phyloP scores from a whole-genome alignment of 23 tunicate genomes.

The Styela clava region DNA sequence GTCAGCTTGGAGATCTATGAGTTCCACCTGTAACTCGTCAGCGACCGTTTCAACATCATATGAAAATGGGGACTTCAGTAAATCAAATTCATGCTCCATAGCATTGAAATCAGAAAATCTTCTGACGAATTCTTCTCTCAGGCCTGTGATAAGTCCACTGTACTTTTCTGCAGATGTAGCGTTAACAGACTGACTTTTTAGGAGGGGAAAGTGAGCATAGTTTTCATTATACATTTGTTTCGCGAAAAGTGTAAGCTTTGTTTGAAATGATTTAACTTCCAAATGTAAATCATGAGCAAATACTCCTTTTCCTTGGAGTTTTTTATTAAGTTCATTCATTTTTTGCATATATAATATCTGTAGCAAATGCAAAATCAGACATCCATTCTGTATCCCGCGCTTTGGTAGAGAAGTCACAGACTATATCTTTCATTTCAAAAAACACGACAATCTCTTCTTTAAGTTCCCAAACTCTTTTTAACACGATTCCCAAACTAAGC shows the following conservation, averaged over 20 bases:
- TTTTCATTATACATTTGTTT: constrained; percentile 15
- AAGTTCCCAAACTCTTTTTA: background rate
- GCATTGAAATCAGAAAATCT: constrained; percentile 33
- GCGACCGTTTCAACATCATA: constrained; percentile 20
- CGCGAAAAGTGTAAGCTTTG: constrained; percentile 32
- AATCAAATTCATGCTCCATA: constrained; percentile 31
- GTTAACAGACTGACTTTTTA: constrained; percentile 17
- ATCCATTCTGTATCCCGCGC: background rate
- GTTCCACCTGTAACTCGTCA: constrained; percentile 26
- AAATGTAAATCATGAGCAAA: constrained; percentile 34
- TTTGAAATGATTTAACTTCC: constrained; percentile 32
- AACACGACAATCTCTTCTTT: background rate
- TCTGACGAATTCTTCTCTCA: constrained; percentile 29
- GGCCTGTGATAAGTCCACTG: constrained; percentile 8
- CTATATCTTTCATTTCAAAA: background rate
- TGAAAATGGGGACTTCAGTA: constrained; percentile 21
- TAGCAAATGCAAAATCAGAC: constrained; percentile 4
- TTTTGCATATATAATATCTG: background rate
- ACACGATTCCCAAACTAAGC: constrained; percentile 38
- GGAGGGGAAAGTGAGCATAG: constrained; percentile 25
- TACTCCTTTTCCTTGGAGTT: constrained; percentile 40
- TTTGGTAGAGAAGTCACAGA: background rate
- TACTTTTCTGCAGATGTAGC: constrained; percentile 13
- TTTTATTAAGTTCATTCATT: constrained; percentile 1
- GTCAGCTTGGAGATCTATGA: constrained; percentile 34